Evolutionary conservation across 2,113 vertebrate genomes (phyloP).

Genomic region (Colossoma macropomum): DNA sequence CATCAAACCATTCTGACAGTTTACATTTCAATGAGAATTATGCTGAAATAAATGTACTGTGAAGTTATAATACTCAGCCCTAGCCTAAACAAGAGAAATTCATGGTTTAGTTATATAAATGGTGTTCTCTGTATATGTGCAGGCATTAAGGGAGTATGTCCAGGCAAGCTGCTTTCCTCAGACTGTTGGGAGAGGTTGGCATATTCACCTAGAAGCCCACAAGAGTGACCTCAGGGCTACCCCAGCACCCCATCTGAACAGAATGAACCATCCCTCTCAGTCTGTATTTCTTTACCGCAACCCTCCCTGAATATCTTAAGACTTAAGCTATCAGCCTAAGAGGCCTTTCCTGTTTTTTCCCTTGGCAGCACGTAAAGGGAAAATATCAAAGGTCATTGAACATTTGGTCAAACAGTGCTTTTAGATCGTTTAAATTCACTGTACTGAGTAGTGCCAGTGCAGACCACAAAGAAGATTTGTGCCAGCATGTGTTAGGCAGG

Average conservation of each 20-base stretch:
- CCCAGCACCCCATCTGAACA: constrained; percentile 4
- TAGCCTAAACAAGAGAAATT: too few species aligned
- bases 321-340: constrained; percentile 26
- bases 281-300: background rate
- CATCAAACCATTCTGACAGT: too few species aligned
- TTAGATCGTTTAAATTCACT: constrained; percentile 15
- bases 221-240: background rate
- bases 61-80: too few species aligned
- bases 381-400: constrained; percentile 18
- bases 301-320: constrained; percentile 12
- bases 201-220: background rate
- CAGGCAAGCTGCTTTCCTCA: background rate
- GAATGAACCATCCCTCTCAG: background rate
- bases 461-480: constrained; percentile 19
- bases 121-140: too few species aligned
- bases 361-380: background rate
- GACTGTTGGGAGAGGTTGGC: too few species aligned
- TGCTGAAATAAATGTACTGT: too few species aligned
- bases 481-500: background rate
- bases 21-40: too few species aligned
- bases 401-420: constrained; percentile 8
- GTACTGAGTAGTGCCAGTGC: background rate
- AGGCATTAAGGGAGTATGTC: too few species aligned
- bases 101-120: background rate
- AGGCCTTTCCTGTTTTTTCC: background rate